Base-by-base conservation (phyloP, 1,140 invertebrate species). In the Spodoptera litura region DNA sequence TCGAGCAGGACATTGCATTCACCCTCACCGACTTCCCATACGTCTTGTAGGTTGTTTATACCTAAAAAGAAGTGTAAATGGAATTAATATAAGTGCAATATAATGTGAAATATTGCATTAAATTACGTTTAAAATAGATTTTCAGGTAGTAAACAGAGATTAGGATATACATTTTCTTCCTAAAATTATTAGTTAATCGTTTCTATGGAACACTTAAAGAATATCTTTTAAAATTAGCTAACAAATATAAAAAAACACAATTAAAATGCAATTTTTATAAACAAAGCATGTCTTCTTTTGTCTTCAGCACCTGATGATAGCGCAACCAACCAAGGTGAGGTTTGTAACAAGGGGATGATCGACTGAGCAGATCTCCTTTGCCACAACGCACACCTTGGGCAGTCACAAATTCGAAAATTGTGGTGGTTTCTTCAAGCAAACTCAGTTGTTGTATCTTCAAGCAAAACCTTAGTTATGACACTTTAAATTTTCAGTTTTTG, bases 1-100 rank as follows among this genome's bases (percentile, higher is more conserved):
- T 99, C 99, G n/a, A 99, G 94, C 78, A 99, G 95, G 0, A 99
- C 99, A 91, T 99, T 99, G 89, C 99, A 99, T 94, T 99, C 99
- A 3, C 99, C 99, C 95, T 99, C 99, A 49, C 96, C 96, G 0
- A 99, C 99, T 88, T 99, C 99, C 99, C 99, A 99, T 12, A 99
- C 99, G 90, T 99, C 98, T 95, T 99, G 98, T 11, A 99, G 94
- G 94, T 99, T 99, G 93, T 99, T 99, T 27, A 99, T 98, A 79
- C 97, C 97, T 97, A 55, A 0, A 59, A 15, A 59, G 9, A 10
- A 11, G 12, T 35, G 51, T 20, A 2, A 5, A 9, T 44, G 1
- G 38, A 44, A 44, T 44, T 8, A 44, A 44, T 44, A 44, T 10
- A 0, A 44, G 4, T 44, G 1, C 4, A 8, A 44, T 44, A 8